These are phyloP conservation scores for Prolemur simus DNA, from an alignment of 2,113 vertebrate species.

Conservation along the genomic window DNA sequence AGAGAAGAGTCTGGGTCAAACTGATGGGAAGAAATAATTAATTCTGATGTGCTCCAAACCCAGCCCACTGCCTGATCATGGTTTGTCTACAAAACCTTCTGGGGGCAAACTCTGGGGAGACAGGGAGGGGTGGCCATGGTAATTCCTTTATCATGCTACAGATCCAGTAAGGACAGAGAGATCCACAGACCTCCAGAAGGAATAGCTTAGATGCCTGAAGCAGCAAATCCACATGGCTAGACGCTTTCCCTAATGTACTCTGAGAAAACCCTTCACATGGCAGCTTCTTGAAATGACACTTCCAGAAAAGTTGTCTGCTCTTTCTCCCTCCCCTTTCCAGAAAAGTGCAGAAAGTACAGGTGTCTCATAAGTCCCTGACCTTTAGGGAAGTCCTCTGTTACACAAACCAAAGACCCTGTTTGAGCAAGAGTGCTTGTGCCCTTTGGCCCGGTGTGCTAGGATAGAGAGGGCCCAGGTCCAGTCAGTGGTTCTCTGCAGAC, in stretches of 20 bases:
- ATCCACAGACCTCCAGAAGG: not conserved
- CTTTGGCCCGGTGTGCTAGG: not conserved
- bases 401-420: not conserved
- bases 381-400: not conserved
- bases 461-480: not conserved
- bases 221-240: not conserved
- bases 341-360: not conserved
- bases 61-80: not conserved
- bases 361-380: not conserved
- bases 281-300: not conserved
- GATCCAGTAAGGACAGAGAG: not conserved
- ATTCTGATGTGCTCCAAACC: not conserved
- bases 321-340: not conserved
- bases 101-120: not conserved
- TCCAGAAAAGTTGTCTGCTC: not conserved
- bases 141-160: not conserved
- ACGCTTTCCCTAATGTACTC: not conserved
- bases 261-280: not conserved
- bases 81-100: not conserved
- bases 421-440: not conserved
- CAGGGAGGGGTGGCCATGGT: too few relatives aligned
- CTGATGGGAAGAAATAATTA: slow-evolving; percentile 28
- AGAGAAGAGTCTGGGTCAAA: slow-evolving; percentile 49
- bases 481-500: not conserved
- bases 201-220: not conserved